phyloP scores from a whole-genome alignment of 2,797 vertebrate species.

The Alexandromys oeconomus region DNA sequence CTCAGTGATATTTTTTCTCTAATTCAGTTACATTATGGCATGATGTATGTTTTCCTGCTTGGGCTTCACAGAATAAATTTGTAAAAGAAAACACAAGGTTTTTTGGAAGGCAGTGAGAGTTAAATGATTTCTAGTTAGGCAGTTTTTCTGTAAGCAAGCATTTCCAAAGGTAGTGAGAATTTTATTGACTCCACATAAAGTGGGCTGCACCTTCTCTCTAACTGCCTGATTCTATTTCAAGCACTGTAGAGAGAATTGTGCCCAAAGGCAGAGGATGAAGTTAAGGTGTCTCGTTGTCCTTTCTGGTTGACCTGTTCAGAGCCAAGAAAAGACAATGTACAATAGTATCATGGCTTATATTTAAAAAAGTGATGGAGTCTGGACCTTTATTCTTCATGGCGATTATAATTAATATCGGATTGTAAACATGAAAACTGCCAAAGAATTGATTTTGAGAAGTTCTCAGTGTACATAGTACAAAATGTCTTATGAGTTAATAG shows the following conservation, averaged over 20 bases:
- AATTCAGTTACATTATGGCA: neutral
- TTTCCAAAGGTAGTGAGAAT: neutral
- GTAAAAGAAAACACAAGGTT: neutral
- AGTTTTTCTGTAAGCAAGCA: neutral
- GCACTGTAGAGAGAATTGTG: neutral
- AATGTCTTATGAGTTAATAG: neutral
- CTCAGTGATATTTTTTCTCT: neutral
- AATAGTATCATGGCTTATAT: neutral
- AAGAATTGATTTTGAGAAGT: neutral
- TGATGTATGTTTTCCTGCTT: neutral
- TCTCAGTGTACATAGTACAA: neutral
- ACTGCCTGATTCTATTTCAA: neutral
- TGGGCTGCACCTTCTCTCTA: neutral
- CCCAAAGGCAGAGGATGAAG: constrained; percentile 20
- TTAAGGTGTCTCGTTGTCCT: constrained; percentile 18
- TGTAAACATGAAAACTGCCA: neutral
- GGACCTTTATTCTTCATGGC: neutral
- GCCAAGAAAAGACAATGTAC: neutral
- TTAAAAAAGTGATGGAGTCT: neutral
- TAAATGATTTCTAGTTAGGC: neutral
- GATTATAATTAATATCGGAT: neutral
- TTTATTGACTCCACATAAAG: neutral
- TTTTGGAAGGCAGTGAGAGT: neutral
- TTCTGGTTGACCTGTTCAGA: neutral
- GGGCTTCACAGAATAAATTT: constrained; percentile 12